Percentiles rank a stretch among this genome's conserved stretches.
Evolutionary conservation across 2,797 vertebrate species (phyloP).

Genomic region (Mormyrops attenuatus): DNA sequence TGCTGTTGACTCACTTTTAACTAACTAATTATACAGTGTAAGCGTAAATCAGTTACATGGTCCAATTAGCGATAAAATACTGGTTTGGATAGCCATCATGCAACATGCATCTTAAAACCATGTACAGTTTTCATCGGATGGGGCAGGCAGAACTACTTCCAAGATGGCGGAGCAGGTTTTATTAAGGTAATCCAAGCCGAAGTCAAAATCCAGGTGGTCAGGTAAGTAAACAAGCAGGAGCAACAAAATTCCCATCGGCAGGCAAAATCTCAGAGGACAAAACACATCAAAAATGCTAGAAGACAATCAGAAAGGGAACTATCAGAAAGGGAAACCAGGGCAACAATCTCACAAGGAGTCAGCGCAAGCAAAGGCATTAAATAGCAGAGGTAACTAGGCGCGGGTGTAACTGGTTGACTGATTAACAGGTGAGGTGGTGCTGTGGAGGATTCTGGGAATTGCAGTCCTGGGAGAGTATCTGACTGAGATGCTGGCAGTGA

Average conservation of each 20-base stretch:
- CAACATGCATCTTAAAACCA: not conserved
- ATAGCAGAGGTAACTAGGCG: not conserved
- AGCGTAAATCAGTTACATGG: conserved; percentile 15
- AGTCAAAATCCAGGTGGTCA: not conserved
- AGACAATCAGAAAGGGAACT: not conserved
- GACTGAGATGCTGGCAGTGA: not conserved
- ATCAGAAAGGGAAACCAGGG: not conserved
- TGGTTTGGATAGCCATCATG: not conserved
- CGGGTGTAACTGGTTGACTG: not conserved
- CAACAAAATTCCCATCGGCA: not conserved
- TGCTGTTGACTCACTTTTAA: not conserved
- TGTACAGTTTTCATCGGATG: not conserved
- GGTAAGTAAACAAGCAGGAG: not conserved
- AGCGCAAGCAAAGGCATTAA: not conserved
- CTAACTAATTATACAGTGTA: conserved; percentile 5
- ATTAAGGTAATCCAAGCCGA: not conserved
- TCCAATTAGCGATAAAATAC: not conserved
- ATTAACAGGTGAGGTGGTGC: not conserved
- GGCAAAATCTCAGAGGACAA: not conserved
- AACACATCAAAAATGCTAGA: not conserved
- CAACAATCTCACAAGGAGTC: not conserved
- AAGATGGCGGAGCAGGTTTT: not conserved
- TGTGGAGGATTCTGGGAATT: not conserved
- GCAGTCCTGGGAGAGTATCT: not conserved
- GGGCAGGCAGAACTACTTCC: not conserved